A percentile compares a stretch with the other conserved stretches of the same genome.
Conservation (phyloP, 1,140 invertebrate genomes). For the Hestina assimilis region DNA sequence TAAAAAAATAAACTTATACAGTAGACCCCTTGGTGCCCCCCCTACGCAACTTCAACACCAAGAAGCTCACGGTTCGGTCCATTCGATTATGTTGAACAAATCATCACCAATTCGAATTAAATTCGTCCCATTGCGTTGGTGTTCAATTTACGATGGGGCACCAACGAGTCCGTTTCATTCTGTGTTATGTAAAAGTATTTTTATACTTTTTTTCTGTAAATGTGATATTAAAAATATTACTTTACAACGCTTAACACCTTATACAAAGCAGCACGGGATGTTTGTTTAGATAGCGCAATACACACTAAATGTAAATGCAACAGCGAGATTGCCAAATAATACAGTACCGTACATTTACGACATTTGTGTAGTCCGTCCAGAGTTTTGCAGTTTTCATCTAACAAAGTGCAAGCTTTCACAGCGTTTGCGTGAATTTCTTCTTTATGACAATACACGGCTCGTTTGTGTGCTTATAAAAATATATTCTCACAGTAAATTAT, state of each 20-base stretch:
- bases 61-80: no score
- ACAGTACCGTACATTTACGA: conserved; percentile 39
- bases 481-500: conserved; percentile 38
- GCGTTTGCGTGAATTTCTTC: conserved; percentile 49
- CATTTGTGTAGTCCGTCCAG: conserved; percentile 42
- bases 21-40: no score
- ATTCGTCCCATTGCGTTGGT: no score
- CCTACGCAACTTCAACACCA: no score
- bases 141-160: no score
- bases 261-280: conserved; percentile 13
- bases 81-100: no score
- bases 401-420: conserved; percentile 65
- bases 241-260: neutral
- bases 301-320: conserved; percentile 37
- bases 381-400: conserved; percentile 63
- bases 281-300: conserved; percentile 41
- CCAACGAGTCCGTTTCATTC: neutral
- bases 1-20: no score
- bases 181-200: neutral
- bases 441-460: conserved; percentile 45
- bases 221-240: no score
- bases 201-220: no score
- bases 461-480: conserved; percentile 42
- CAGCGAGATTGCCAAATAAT: conserved; percentile 35
- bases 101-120: no score